Conservation (phyloP, 2,797 vertebrate species). For the Scarus forsteni region DNA sequence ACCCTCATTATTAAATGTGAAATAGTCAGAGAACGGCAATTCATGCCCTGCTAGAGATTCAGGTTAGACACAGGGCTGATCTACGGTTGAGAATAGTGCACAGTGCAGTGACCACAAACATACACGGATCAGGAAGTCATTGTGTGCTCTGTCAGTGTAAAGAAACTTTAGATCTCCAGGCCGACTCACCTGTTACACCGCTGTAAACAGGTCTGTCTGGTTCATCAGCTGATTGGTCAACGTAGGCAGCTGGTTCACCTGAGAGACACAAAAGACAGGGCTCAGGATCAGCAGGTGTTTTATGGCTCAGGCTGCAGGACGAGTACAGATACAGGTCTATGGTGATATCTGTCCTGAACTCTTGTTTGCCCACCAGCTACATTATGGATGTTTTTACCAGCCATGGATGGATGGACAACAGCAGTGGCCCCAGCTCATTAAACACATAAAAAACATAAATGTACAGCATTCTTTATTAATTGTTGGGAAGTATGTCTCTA, state of each 20-base stretch:
- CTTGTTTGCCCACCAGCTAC: too few species aligned
- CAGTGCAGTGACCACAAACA: not conserved
- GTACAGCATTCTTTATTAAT: too few species aligned
- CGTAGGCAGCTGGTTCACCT: not conserved
- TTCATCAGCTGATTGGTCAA: not conserved
- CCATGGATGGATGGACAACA: too few species aligned
- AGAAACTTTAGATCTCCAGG: not conserved
- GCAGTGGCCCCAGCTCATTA: too few species aligned
- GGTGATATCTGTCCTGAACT: too few species aligned
- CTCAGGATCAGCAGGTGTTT: not conserved
- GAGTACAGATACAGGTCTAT: too few species aligned
- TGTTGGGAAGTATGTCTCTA: too few species aligned
- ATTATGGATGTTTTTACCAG: too few species aligned
- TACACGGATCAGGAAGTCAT: not conserved
- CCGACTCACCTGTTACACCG: not conserved
- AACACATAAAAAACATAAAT: too few species aligned
- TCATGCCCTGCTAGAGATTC: not conserved
- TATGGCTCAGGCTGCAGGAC: too few species aligned
- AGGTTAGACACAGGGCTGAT: not conserved
- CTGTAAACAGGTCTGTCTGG: not conserved
- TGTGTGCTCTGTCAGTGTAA: not conserved
- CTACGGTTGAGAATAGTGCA: not conserved
- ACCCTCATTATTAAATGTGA: too few species aligned
- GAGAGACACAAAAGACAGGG: not conserved
- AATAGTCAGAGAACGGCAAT: not conserved